A percentile compares a stretch with the other conserved stretches of the same genome.
These are phyloP conservation scores for Seriola aureovittata DNA, from an alignment of 2,113 vertebrate genomes.

Conservation along the genomic window DNA sequence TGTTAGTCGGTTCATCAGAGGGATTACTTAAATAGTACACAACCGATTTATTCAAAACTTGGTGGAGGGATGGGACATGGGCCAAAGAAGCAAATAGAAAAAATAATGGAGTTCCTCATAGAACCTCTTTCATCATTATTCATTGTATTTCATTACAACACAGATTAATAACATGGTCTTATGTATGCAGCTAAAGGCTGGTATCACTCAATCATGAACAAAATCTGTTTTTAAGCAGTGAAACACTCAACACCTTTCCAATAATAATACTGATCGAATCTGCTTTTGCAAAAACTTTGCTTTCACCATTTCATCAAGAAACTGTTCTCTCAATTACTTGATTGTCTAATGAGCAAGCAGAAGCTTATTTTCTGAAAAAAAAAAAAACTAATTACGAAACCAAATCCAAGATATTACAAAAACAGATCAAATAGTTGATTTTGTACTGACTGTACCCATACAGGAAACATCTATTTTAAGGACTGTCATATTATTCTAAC, in stretches of 20 bases:
- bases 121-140: too few species aligned
- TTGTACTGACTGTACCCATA: background rate
- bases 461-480: constrained; percentile 42
- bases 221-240: too few species aligned
- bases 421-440: background rate
- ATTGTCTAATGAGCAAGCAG: background rate
- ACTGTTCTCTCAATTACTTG: background rate
- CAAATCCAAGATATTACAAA: background rate
- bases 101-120: too few species aligned
- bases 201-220: too few species aligned
- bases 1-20: too few species aligned
- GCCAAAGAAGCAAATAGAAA: too few species aligned
- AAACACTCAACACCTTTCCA: background rate
- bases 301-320: background rate
- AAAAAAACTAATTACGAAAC: background rate
- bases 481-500: constrained; percentile 19
- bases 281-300: background rate
- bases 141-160: too few species aligned
- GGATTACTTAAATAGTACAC: too few species aligned
- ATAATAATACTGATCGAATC: background rate
- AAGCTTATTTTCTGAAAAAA: background rate
- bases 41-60: too few species aligned
- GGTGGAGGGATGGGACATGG: too few species aligned
- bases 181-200: too few species aligned
- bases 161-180: too few species aligned